Conservation (phyloP, 2,113 vertebrate genomes). For the Grus americana region DNA sequence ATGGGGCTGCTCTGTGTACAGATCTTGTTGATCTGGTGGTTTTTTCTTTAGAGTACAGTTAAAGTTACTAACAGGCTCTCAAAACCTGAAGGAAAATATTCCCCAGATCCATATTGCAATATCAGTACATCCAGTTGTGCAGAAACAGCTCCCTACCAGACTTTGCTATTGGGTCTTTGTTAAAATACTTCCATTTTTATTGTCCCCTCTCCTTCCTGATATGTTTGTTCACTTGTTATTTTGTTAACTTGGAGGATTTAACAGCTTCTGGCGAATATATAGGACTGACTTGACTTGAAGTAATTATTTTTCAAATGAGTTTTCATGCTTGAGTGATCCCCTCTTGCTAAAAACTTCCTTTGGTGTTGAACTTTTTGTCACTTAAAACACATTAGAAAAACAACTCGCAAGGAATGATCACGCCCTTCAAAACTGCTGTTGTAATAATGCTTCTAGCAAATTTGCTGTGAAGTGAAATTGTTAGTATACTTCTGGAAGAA, state of each 20-base stretch:
- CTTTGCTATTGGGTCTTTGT: neutral
- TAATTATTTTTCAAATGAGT: conserved; percentile 42
- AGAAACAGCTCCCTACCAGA: neutral
- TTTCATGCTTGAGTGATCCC: neutral
- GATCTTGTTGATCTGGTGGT: neutral
- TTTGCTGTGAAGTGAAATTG: neutral
- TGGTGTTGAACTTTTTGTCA: neutral
- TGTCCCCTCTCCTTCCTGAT: neutral
- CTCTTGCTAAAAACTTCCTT: neutral
- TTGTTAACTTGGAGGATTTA: neutral
- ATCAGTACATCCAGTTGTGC: neutral
- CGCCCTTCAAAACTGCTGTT: neutral
- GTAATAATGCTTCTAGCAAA: neutral
- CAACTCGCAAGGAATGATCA: neutral
- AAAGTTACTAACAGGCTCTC: neutral
- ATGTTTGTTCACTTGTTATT: neutral
- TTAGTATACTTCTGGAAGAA: neutral
- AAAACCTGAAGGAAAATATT: neutral
- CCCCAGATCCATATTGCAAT: neutral
- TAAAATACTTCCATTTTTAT: neutral
- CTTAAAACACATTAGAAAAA: neutral
- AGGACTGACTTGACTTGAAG: neutral
- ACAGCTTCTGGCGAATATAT: neutral
- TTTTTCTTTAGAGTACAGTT: neutral
- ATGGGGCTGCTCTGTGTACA: neutral